These are phyloP conservation scores for Mechanitis mazaeus DNA, from an alignment of 2,888 invertebrate genomes.

Conservation along the genomic window DNA sequence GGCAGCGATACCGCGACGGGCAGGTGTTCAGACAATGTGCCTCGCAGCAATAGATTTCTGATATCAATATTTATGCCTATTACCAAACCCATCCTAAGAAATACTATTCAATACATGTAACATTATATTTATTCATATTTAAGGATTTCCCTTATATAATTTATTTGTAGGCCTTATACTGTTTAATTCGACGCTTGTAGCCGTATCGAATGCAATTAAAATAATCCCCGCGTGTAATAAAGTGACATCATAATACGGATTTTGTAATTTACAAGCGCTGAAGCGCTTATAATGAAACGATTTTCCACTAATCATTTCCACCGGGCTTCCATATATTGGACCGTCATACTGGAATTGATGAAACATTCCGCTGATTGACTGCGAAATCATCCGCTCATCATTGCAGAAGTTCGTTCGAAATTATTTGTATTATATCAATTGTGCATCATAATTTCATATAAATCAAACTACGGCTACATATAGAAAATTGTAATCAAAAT, in stretches of 20 bases:
- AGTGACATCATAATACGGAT: slow-evolving; percentile 43
- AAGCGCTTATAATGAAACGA: slow-evolving; percentile 25
- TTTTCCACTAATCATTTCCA: slow-evolving; percentile 27
- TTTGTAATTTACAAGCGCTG: slow-evolving; percentile 42
- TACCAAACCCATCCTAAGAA: slow-evolving; percentile 60
- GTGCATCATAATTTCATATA: slow-evolving; percentile 5
- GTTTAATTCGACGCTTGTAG: slow-evolving; percentile 29
- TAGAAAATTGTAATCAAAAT: too few species aligned
- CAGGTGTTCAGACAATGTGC: slow-evolving; percentile 73
- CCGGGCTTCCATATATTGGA: slow-evolving; percentile 10
- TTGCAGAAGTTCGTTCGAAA: slow-evolving; percentile 10
- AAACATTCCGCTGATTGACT: slow-evolving; percentile 18
- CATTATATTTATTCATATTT: background rate
- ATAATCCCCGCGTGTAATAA: slow-evolving; percentile 43
- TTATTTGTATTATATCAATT: slow-evolving; percentile 7
- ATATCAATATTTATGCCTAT: slow-evolving; percentile 72
- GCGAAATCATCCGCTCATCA: slow-evolving; percentile 13
- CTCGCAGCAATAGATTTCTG: slow-evolving; percentile 66
- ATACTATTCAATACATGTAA: slow-evolving; percentile 38
- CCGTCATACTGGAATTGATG: slow-evolving; percentile 17
- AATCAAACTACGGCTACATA: background rate
- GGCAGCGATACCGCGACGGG: slow-evolving; percentile 49
- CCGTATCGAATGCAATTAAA: slow-evolving; percentile 52
- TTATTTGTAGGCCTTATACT: background rate
- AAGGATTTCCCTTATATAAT: background rate